phyloP scores from a whole-genome alignment of 2,888 invertebrate genomes.

The Cephus nigrinus region DNA sequence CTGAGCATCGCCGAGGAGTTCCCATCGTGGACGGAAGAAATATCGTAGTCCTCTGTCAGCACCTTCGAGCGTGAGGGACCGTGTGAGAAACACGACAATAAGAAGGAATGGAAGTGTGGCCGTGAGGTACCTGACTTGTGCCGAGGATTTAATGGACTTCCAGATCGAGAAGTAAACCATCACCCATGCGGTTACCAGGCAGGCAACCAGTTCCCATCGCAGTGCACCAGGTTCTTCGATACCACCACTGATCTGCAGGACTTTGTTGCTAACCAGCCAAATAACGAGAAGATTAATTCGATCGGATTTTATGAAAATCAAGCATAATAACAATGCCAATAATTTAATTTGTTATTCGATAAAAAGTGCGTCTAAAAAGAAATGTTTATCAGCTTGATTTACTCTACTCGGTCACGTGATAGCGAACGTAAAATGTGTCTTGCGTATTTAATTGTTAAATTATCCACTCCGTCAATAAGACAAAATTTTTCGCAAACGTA shows the following conservation, averaged over 20 bases:
- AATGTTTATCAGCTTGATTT: neutral
- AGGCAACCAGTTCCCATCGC: conserved; percentile 90
- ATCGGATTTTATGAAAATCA: neutral
- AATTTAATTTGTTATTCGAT: neutral
- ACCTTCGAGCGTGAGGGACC: conserved; percentile 91
- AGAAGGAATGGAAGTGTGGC: conserved; percentile 92
- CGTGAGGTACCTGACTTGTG: conserved; percentile 89
- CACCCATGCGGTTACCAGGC: conserved; percentile 92
- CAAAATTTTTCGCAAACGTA: neutral
- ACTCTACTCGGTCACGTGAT: neutral
- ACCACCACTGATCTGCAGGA: conserved; percentile 85
- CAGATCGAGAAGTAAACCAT: conserved; percentile 95
- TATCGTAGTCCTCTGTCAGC: conserved; percentile 86
- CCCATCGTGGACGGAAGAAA: conserved; percentile 90
- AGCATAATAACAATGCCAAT: neutral
- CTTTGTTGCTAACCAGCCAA: conserved; percentile 78
- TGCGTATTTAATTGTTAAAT: neutral
- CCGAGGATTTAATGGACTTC: conserved; percentile 96
- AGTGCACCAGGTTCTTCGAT: conserved; percentile 85
- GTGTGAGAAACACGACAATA: conserved; percentile 85
- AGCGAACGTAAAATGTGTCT: neutral
- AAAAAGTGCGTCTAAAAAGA: neutral
- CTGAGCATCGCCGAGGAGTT: conserved; percentile 82
- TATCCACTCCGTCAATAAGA: neutral
- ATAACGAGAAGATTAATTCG: conserved; percentile 8